Evolutionary conservation across 1,140 invertebrate species (phyloP).

Genomic region (Solen grandis): DNA sequence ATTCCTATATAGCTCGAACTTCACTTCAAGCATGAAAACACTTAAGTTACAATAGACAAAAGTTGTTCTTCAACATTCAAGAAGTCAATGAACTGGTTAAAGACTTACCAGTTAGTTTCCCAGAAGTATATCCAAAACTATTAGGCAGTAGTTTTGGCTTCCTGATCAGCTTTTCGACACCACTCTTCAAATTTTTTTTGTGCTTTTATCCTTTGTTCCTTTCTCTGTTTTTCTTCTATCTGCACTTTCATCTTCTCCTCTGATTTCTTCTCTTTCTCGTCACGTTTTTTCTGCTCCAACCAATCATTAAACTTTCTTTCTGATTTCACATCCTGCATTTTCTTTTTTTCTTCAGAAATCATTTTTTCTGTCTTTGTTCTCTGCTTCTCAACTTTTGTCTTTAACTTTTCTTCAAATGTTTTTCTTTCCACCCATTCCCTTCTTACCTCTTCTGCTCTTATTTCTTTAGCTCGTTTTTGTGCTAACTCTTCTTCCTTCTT

Average conservation of each 20-base stretch:
- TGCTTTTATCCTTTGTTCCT: constrained; percentile 61
- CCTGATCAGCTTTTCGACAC: constrained; percentile 63
- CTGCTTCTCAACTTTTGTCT: constrained; percentile 65
- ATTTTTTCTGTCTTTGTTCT: constrained; percentile 62
- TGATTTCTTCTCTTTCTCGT: constrained; percentile 65
- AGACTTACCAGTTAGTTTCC: constrained; percentile 71
- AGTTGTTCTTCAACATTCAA: too few species aligned
- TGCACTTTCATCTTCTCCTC: constrained; percentile 62
- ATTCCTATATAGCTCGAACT: too few species aligned
- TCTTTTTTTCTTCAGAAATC: constrained; percentile 64
- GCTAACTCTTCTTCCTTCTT: constrained; percentile 62
- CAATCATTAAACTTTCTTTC: constrained; percentile 70
- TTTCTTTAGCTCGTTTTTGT: constrained; percentile 60
- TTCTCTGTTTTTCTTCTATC: constrained; percentile 58
- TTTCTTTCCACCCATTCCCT: constrained; percentile 70
- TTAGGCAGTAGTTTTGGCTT: constrained; percentile 69
- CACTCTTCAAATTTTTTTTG: constrained; percentile 71
- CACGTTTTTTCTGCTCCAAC: constrained; percentile 65
- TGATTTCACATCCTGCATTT: constrained; percentile 63
- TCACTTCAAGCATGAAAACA: too few species aligned
- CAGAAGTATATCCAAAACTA: constrained; percentile 71
- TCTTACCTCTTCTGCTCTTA: constrained; percentile 59
- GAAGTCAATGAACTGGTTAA: too few species aligned
- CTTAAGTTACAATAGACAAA: too few species aligned
- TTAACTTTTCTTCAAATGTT: constrained; percentile 62